These are phyloP conservation scores for Eulemur macaco DNA, from an alignment of 2,113 vertebrate genomes.

Conservation along the genomic window DNA sequence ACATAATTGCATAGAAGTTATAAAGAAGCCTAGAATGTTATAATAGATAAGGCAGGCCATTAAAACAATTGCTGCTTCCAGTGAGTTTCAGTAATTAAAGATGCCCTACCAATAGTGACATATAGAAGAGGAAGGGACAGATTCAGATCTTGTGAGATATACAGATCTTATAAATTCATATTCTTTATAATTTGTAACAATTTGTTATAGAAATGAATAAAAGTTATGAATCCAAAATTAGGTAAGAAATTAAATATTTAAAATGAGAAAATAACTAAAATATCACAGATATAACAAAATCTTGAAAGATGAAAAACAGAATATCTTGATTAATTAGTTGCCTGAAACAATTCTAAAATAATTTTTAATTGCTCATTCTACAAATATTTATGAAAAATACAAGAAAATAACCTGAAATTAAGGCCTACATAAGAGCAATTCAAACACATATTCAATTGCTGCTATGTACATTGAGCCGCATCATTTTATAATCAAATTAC, in stretches of 20 bases:
- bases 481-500: not conserved
- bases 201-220: not conserved
- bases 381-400: not conserved
- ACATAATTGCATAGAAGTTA: no score
- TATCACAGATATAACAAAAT: not conserved
- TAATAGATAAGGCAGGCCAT: not conserved
- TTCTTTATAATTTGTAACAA: not conserved
- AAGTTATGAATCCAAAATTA: not conserved
- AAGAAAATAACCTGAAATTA: not conserved
- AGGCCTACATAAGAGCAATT: not conserved
- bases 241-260: not conserved
- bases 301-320: not conserved
- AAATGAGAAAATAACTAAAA: not conserved
- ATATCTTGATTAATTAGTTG: not conserved
- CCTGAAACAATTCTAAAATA: not conserved
- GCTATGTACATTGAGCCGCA: not conserved
- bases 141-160: not conserved
- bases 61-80: not conserved
- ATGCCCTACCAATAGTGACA: not conserved
- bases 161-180: not conserved
- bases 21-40: not conserved
- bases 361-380: not conserved
- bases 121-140: not conserved
- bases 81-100: not conserved
- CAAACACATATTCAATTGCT: not conserved